Evolutionary conservation across 2,113 vertebrate species (phyloP), one percentile per base, ranked within the genome.

Genomic region (Salvelinus sp.): DNA sequence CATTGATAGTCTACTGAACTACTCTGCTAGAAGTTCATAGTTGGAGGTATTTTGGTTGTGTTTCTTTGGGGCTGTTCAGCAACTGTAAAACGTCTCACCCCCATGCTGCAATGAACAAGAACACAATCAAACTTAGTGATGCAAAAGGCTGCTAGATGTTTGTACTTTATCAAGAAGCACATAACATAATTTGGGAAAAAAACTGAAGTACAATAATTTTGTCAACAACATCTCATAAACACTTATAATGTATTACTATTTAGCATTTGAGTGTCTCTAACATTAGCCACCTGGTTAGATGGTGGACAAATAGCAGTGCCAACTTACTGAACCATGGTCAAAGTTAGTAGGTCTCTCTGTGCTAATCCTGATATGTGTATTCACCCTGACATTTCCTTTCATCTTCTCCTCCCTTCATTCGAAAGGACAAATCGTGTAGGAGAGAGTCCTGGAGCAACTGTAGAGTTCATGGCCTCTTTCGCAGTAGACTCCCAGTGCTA

Each of bases 391-490:
- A 66, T 27, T 14, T 66, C 60, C 20, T 63, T 63, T 63, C 2
- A 63, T 63, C 60, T 63, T 63, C 23, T 30, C 62, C 62, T 63
- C 10, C 23, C 23, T 28, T 66, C 30, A 14, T 66, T 28, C 10
- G 25, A 44, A 25, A 14, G 72, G 4, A 63, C 58, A 33, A 73
- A 73, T 33, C 6, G 58, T 38, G 58, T 33, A 3, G 58, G 33
- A 27, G 28, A 73, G 72, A 73, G 57, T 44, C 28, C 57, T 33
- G 22, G 16, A 47, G 10, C 28, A 27, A 63, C 58, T 73, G 10
- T 12, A 16, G 71, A 33, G 57, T 73, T 60, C 14, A 72, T 30
- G 16, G 57, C 54, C 50, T 13, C 71, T 64, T 16, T 62, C 72
- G 22, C 72, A 22, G 60, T 50, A 23, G 6, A 28, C 20, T 5